A percentile compares a stretch with the other conserved stretches of the same genome.
These are phyloP conservation scores for Lacerta agilis DNA, from an alignment of 2,797 vertebrate genomes.

Conservation along the genomic window DNA sequence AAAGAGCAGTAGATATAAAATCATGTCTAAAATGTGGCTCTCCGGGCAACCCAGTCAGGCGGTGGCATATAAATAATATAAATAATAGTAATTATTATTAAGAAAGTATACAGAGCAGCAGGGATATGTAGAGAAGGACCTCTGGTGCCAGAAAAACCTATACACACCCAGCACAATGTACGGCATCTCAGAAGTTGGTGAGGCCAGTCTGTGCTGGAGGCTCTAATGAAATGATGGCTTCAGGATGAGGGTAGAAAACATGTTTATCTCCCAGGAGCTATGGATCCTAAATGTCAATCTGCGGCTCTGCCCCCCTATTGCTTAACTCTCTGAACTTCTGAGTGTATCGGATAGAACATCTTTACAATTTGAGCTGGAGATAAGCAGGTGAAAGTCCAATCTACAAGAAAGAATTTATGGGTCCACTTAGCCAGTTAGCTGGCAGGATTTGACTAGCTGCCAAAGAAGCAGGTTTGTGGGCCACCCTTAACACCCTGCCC, in stretches of 20 bases:
- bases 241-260: neutral
- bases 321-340: neutral
- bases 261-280: neutral
- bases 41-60: too few species aligned
- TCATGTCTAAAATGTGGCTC: too few species aligned
- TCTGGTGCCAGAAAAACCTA: too few species aligned
- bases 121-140: too few species aligned
- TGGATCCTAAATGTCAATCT: neutral
- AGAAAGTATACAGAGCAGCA: too few species aligned
- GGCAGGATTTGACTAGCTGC: neutral
- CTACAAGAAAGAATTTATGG: neutral
- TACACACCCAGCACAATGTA: neutral
- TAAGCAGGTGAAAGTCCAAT: constrained; percentile 36
- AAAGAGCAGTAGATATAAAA: too few species aligned
- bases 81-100: too few species aligned
- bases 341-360: neutral
- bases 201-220: neutral
- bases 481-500: neutral
- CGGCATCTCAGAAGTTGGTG: neutral
- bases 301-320: neutral
- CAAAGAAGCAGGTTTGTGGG: constrained; percentile 20
- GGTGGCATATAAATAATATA: too few species aligned
- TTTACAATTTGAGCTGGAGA: neutral
- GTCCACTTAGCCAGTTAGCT: neutral
- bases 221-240: neutral